Evolutionary conservation across 2,888 invertebrate species (phyloP), one percentile per base, ranked within the genome.

Genomic region (Agelastica alni): DNA sequence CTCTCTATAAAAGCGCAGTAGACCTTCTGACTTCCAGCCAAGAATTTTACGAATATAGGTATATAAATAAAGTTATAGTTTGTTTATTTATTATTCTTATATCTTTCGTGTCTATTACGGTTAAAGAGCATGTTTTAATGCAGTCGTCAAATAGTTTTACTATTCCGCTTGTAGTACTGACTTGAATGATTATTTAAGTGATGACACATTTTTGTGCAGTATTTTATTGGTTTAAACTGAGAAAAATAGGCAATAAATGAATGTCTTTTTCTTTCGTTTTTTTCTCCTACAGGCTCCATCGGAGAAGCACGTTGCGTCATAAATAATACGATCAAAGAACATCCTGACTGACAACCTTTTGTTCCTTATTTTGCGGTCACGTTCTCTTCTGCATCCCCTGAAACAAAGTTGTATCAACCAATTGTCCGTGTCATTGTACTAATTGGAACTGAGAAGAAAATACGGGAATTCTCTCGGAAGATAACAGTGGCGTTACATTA

Each of bases 371-470:
- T 63, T 56, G 60, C 59, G 63, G 64, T 63, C 65, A 66, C 62
- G 66, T 60, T 60, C 60, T 48, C 55, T 58, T 54, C 59, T 60
- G 58, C 57, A 56, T 59, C 54, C 62, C 56, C 58, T 37, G 56
- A 58, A 60, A 60, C 58, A 59, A 58, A 58, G 58, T 58, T 61
- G 47, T 61, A 48, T 53, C 56, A 60, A 61, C 64, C 64, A 67
- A 67, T 67, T 63, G 63, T 62, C 61, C 65, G 58, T 62, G 63
- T 67, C 65, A 62, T 67, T 58, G 63, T 52, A 58, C 64, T 67
- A 67, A 67, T 67, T 67, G 66, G 65, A 66, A 65, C 64, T 64
- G 67, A 66, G 66, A 65, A 63, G 63, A 63, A 57, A 62, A 62
- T 62, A 60, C 62, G 59, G 45, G 56, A 49, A 54, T 56, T 12